These are phyloP conservation scores for Sebastes hubbsi DNA, from an alignment of 2,797 vertebrate species.

Conservation along the genomic window DNA sequence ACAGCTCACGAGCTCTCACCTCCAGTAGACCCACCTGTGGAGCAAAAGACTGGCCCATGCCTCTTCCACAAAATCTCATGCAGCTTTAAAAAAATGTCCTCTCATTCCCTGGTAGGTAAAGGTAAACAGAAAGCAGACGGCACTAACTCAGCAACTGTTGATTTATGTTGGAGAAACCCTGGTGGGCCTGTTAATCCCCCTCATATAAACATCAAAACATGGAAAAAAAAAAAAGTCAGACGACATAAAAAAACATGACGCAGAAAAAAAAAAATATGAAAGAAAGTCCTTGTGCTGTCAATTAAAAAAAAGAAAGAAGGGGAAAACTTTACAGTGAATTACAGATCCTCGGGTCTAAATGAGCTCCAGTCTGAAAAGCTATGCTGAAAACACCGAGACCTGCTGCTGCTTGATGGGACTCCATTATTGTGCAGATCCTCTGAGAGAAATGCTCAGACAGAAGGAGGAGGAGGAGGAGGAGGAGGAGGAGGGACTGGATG, in stretches of 20 bases:
- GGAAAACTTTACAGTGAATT: constrained; percentile 30
- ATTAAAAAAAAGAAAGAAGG: not conserved
- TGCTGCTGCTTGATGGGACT: constrained; percentile 54
- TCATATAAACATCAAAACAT: constrained; percentile 65
- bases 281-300: constrained; percentile 63
- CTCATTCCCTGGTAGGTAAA: constrained; percentile 56
- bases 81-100: constrained; percentile 46
- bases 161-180: constrained; percentile 66
- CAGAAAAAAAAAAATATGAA: constrained; percentile 55
- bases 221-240: constrained; percentile 52
- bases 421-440: constrained; percentile 53
- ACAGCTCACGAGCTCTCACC: constrained; percentile 21
- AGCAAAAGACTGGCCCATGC: constrained; percentile 52
- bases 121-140: constrained; percentile 60
- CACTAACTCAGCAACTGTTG: constrained; percentile 32
- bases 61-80: constrained; percentile 39
- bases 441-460: constrained; percentile 44
- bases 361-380: constrained; percentile 21
- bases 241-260: constrained; percentile 53
- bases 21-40: constrained; percentile 45
- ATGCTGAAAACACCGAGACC: constrained; percentile 39
- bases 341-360: constrained; percentile 23
- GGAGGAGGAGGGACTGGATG: constrained; percentile 37
- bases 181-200: constrained; percentile 55
- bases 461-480: constrained; percentile 24